phyloP scores from a whole-genome alignment of 2,888 invertebrate genomes.

The Colletes collaris region DNA sequence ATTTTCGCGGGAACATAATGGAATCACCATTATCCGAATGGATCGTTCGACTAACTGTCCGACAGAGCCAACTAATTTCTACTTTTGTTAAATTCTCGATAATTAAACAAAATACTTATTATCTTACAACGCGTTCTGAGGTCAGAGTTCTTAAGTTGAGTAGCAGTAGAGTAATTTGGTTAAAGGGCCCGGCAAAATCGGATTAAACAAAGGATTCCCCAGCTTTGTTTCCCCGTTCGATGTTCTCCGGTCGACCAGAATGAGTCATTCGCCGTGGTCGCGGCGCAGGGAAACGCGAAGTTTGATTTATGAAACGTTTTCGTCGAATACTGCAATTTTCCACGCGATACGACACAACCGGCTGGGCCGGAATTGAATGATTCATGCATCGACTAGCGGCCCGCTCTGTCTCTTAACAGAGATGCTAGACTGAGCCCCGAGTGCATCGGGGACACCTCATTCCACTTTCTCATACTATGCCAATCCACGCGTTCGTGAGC shows the following conservation, averaged over 20 bases:
- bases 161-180: too few species aligned
- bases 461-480: too few species aligned
- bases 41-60: neutral
- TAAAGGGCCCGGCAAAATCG: too few species aligned
- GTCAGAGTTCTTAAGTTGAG: too few species aligned
- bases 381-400: slow-evolving; percentile 23
- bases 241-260: slow-evolving; percentile 1
- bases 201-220: neutral
- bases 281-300: slow-evolving; percentile 16
- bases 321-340: slow-evolving; percentile 33
- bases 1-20: slow-evolving; percentile 8
- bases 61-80: neutral
- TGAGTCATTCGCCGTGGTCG: slow-evolving; percentile 20
- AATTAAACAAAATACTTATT: too few species aligned
- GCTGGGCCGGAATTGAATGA: slow-evolving; percentile 30
- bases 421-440: too few species aligned
- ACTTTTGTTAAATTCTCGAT: too few species aligned
- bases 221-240: slow-evolving; percentile 17
- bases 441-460: too few species aligned
- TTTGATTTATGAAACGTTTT: slow-evolving; percentile 42
- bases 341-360: slow-evolving; percentile 20
- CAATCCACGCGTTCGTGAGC: too few species aligned
- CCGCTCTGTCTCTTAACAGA: too few species aligned
- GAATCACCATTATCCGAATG: slow-evolving; percentile 10
- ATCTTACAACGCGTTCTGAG: too few species aligned